phyloP scores from a whole-genome alignment of 2,888 invertebrate genomes.

The Odontothrips loti region DNA sequence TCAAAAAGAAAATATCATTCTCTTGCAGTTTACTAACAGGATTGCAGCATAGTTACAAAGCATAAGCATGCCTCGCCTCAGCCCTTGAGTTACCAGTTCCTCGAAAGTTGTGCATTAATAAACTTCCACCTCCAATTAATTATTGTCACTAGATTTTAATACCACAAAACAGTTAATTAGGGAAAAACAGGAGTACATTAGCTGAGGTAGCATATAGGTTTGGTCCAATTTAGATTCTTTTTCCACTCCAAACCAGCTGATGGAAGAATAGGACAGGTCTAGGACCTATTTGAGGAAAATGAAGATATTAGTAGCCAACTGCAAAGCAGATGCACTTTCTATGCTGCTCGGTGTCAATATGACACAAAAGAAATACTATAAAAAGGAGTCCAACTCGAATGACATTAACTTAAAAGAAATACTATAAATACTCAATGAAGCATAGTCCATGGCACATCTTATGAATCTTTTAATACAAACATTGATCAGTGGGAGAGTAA shows the following conservation, averaged over 20 bases:
- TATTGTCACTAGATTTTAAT: neutral
- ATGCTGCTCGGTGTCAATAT: too few relatives aligned
- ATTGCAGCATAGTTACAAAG: neutral
- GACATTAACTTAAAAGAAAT: neutral
- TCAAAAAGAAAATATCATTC: neutral
- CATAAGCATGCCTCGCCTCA: too few relatives aligned
- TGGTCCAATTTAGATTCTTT: neutral
- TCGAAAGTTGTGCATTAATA: neutral
- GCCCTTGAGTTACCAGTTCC: too few relatives aligned
- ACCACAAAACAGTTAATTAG: neutral
- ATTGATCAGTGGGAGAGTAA: neutral
- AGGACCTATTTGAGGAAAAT: neutral
- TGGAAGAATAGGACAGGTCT: neutral
- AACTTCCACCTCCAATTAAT: neutral
- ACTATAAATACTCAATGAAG: neutral
- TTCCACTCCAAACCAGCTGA: neutral
- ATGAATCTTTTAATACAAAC: neutral
- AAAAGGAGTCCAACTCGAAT: neutral
- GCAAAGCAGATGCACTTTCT: neutral
- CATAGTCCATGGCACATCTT: constrained; percentile 2
- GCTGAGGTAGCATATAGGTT: neutral
- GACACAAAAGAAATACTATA: neutral
- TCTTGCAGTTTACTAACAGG: neutral
- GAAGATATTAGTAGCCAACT: neutral
- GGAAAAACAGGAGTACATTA: neutral